These are phyloP conservation scores for Oceanites oceanicus DNA, from an alignment of 2,113 vertebrate genomes.

Conservation along the genomic window DNA sequence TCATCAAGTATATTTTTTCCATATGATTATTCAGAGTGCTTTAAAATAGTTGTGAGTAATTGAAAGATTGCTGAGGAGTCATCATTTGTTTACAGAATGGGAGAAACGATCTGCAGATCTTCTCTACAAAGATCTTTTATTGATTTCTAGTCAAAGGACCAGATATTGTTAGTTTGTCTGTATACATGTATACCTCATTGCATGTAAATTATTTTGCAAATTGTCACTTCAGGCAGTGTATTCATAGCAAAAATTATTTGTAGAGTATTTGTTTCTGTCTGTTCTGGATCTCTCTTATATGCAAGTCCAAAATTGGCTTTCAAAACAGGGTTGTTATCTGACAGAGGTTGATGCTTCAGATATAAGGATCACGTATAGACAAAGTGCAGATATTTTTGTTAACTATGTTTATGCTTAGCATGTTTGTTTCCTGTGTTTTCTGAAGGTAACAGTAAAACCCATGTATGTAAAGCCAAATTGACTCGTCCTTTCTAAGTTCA, in stretches of 20 bases:
- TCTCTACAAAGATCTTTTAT: neutral
- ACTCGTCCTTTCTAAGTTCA: neutral
- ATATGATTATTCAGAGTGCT: neutral
- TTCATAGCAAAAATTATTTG: neutral
- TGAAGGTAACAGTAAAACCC: neutral
- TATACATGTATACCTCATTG: neutral
- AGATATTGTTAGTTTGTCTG: neutral
- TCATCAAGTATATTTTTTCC: neutral
- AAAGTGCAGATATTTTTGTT: neutral
- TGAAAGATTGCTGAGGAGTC: neutral
- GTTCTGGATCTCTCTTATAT: neutral
- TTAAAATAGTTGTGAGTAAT: constrained; percentile 37
- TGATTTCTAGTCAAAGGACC: neutral
- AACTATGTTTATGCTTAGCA: neutral
- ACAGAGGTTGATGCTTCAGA: neutral
- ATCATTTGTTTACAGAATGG: neutral
- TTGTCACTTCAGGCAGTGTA: neutral
- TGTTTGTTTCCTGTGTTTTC: neutral
- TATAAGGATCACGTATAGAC: neutral
- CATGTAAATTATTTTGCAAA: neutral
- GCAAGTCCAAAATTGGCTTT: neutral
- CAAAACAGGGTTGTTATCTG: neutral
- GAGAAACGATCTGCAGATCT: neutral
- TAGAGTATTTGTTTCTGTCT: neutral
- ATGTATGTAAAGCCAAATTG: neutral